Percentiles rank a stretch among this genome's conserved stretches.
phyloP scores from a whole-genome alignment of 2,113 vertebrate genomes.

The Rhynchomys soricoides region DNA sequence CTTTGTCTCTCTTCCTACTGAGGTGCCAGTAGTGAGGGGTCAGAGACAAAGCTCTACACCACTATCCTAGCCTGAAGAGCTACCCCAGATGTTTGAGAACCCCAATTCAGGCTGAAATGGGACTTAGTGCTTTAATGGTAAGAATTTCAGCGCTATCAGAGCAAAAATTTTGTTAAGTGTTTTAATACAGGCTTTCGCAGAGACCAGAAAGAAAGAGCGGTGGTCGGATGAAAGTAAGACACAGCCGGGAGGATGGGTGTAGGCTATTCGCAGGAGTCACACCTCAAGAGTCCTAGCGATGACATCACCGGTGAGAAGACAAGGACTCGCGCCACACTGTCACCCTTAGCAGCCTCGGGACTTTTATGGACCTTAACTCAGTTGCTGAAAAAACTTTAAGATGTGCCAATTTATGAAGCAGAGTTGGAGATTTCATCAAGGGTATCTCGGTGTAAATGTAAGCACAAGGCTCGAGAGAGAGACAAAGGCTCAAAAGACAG shows the following conservation, averaged over 20 bases:
- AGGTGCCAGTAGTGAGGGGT: not conserved
- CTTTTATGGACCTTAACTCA: not conserved
- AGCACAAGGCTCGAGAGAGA: not conserved
- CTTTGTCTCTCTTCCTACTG: not conserved
- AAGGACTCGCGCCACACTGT: not conserved
- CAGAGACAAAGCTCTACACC: not conserved
- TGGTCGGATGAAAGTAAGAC: not conserved
- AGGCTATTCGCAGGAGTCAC: not conserved
- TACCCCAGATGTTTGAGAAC: not conserved
- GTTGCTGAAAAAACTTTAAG: not conserved
- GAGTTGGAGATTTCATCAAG: not conserved
- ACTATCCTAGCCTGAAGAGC: not conserved
- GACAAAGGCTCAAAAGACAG: not conserved
- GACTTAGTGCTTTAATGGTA: not conserved
- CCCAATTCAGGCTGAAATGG: not conserved
- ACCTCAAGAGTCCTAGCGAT: not conserved
- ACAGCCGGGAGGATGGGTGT: not conserved
- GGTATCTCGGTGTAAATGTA: not conserved
- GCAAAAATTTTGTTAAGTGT: not conserved
- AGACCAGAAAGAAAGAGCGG: not conserved
- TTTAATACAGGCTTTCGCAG: not conserved
- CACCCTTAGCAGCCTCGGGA: not conserved
- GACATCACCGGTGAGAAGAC: not conserved
- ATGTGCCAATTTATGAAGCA: not conserved
- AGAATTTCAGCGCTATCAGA: not conserved